phyloP scores from a whole-genome alignment of 1,140 invertebrate species.

The Tetranychus urticae region DNA sequence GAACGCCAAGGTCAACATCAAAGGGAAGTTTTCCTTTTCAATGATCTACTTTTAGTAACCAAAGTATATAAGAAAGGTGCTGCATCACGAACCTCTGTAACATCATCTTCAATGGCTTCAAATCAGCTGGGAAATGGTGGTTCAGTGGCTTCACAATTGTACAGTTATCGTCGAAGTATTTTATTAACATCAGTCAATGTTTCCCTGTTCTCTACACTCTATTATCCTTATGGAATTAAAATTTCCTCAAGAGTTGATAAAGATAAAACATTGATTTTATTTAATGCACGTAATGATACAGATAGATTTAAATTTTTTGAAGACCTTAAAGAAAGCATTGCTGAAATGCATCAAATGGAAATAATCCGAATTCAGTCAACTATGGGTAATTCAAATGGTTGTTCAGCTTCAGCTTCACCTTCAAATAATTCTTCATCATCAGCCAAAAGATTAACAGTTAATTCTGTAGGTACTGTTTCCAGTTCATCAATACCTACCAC shows the following conservation, averaged over 20 bases:
- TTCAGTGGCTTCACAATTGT: conserved; percentile 19
- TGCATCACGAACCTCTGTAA: neutral
- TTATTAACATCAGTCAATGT: conserved; percentile 75
- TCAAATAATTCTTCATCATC: neutral
- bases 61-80: conserved; percentile 10
- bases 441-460: neutral
- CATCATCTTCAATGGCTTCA: too few relatives aligned
- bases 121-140: neutral
- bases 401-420: neutral
- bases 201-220: conserved; percentile 34
- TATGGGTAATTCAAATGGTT: conserved; percentile 13
- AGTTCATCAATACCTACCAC: neutral
- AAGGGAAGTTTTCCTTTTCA: conserved; percentile 95
- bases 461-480: neutral
- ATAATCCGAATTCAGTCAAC: conserved; percentile 36
- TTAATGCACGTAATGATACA: conserved; percentile 83
- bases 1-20: conserved; percentile 78
- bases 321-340: conserved; percentile 71
- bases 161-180: conserved; percentile 80
- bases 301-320: conserved; percentile 81
- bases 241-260: conserved; percentile 67
- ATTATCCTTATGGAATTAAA: conserved; percentile 73
- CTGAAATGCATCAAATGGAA: conserved; percentile 89
- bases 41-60: conserved; percentile 77
- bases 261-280: conserved; percentile 46